A percentile compares a stretch with the other conserved stretches of the same genome.
Conservation (phyloP, 1,140 invertebrate species). For the Hesperophylax magnus region DNA sequence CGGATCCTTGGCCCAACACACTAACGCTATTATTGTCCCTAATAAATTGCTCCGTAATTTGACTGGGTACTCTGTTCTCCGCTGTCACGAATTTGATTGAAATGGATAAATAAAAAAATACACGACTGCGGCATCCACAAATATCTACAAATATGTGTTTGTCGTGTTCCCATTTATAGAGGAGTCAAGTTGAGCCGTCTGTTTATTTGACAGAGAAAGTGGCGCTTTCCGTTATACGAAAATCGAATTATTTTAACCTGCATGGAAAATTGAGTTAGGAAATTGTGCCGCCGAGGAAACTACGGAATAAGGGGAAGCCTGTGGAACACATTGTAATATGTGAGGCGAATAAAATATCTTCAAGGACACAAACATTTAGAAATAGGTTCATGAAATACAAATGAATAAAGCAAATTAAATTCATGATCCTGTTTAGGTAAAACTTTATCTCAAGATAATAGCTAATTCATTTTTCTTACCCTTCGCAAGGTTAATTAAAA, state of each 20-base stretch:
- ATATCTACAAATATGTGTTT: background rate
- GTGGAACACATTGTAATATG: too few relatives aligned
- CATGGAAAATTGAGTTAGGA: conserved; percentile 14
- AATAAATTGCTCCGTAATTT: conserved; percentile 13
- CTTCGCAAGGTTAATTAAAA: conserved; percentile 10
- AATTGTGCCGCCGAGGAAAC: background rate
- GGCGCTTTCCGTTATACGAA: conserved; percentile 1
- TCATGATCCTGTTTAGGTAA: too few relatives aligned
- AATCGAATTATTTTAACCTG: conserved; percentile 32
- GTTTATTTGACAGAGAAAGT: conserved; percentile 13
- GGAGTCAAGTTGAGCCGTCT: background rate
- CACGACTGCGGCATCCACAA: background rate
- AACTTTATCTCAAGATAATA: too few relatives aligned
- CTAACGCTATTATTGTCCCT: background rate
- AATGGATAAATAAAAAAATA: conserved; percentile 3
- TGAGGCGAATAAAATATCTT: too few relatives aligned
- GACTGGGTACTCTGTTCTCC: background rate
- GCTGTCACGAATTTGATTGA: conserved; percentile 4
- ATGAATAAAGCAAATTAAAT: too few relatives aligned
- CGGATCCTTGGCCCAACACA: too few relatives aligned
- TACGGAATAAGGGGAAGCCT: too few relatives aligned
- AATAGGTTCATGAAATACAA: too few relatives aligned
- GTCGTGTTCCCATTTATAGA: background rate
- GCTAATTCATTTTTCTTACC: too few relatives aligned
- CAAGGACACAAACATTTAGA: too few relatives aligned